Base-by-base conservation (phyloP, 2,113 vertebrate genomes). In the Ophiodon elongatus region DNA sequence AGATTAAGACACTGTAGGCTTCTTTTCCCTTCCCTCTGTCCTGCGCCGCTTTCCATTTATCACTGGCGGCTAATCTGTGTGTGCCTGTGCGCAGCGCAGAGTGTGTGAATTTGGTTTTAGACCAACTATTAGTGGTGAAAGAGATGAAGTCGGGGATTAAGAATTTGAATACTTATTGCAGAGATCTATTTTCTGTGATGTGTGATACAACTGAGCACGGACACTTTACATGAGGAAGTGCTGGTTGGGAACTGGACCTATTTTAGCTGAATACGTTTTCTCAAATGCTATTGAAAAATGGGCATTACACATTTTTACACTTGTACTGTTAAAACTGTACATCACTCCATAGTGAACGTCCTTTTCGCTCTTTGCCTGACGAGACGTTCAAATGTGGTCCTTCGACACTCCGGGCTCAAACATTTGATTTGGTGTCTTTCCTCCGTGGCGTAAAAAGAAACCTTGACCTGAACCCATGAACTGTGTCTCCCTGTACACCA, bases 1-100 rank as follows among this genome's bases (percentile, higher is more conserved):
- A 86, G 90, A 94, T 93, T 89, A 91, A 75, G 80, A 82, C 89
- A 66, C 66, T 69, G 86, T 57, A 57, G 88, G 65, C 79, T 73
- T 85, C 73, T 72, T 62, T 45, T 37, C 52, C 19, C n/a, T 37
- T 71, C 78, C 77, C 56, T 79, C 65, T 65, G 41, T 67, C 33
- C 57, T 65, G 72, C 31, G 43, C 80, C 64, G 84, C 70, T 73
- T 76, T 72, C 85, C 81, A 75, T 88, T 88, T 57, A 89, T 84
- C 85, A 80, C 70, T 39, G 57, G 37, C 67, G 85, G 59, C 70
- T 79, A 74, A 75, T 78, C 60, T 59, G n/a, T 31, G 39, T 69
- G 75, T 50, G 73, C n/a, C 2, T 33, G 59, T 47, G 35, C 67
- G 64, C 27, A 54, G 59, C 5, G 4, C 2, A 23, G 56, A 50